Base-by-base conservation (phyloP, 2,113 vertebrate species). In the Coturnix japonica region DNA sequence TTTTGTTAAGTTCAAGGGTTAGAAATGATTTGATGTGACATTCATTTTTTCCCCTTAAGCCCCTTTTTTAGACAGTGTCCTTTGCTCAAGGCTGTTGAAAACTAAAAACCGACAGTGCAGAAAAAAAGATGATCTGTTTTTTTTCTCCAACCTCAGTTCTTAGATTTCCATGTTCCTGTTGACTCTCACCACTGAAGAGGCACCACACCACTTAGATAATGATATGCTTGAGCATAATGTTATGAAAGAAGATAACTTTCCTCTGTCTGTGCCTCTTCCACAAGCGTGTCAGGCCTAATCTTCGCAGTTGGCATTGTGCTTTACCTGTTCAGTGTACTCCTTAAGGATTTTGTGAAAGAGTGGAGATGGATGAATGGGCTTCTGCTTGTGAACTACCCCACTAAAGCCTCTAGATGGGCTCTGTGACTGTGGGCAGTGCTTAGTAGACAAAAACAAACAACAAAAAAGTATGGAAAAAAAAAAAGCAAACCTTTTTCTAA, bases 181-280 rank as follows among this genome's bases (percentile, higher is more conserved):
- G 26, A 41, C 35, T 51, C 20, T 43, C 12, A 64, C 21, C 19
- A 44, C 7, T 12, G 22, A 33, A 66, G 63, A 80, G 46, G 15
- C 9, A 30, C 17, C 0, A 0, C 23, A n/a, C 39, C 3, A 2
- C n/a, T 51, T 81, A 70, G 28, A 8, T 0, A 0, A 6, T 31
- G 4, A 5, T 18, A 7, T 33, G n/a, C 43, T 2, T 1, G 3
- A 3, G 1, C 16, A 7, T 26, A 3, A 11, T 53, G 17, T 65
- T 56, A 15, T 9, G 18, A 22, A 54, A 53, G 67, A 28, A 26
- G 39, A 14, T 37, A 49, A 22, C 8, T 65, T 91, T 61, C 21
- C 21, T 57, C 35, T 83, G 69, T 53, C 44, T 88, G 30, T 22
- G 39, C 30, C 53, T 77, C 66, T 22, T 16, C 37, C 47, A 14